These are phyloP conservation scores for Dryas iulia DNA, from an alignment of 1,140 invertebrate genomes.

Conservation along the genomic window DNA sequence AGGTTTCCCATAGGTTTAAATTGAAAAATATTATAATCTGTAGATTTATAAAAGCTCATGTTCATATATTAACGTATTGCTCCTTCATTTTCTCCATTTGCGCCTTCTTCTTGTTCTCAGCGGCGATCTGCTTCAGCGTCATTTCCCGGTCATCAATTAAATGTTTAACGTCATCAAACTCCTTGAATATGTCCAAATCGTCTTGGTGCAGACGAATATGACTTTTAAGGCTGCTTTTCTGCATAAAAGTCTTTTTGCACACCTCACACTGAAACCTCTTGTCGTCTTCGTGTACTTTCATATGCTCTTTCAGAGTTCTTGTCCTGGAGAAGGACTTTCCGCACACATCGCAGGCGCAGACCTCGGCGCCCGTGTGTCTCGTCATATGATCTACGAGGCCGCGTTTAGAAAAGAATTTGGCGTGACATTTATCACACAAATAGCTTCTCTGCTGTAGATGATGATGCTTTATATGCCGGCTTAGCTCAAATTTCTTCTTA, in stretches of 20 bases:
- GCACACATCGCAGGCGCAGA: slow-evolving; percentile 87
- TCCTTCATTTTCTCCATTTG: slow-evolving; percentile 43
- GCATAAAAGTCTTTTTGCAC: slow-evolving; percentile 83
- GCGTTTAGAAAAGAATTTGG: slow-evolving; percentile 71
- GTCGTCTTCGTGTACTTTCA: slow-evolving; percentile 81
- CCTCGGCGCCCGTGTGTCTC: slow-evolving; percentile 59
- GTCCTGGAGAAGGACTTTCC: slow-evolving; percentile 85
- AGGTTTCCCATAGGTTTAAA: no score
- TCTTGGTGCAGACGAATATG: slow-evolving; percentile 80
- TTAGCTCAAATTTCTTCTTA: slow-evolving; percentile 70
- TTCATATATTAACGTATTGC: slow-evolving; percentile 4
- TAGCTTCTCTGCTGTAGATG: slow-evolving; percentile 73
- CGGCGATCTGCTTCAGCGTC: slow-evolving; percentile 67
- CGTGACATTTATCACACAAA: slow-evolving; percentile 74
- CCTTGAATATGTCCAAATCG: slow-evolving; percentile 72
- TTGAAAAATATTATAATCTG: no score
- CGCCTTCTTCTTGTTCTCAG: slow-evolving; percentile 59
- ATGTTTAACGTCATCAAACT: slow-evolving; percentile 74
- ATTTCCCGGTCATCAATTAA: slow-evolving; percentile 68
- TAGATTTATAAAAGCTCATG: not conserved
- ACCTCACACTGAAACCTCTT: slow-evolving; percentile 82
- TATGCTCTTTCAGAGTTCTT: slow-evolving; percentile 90
- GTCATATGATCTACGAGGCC: slow-evolving; percentile 71
- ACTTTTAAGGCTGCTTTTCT: slow-evolving; percentile 72
- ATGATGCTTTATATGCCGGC: slow-evolving; percentile 70